A percentile compares a stretch with the other conserved stretches of the same genome.
Conservation (phyloP, 2,797 vertebrate species). For the Sphenopsis melanotis region DNA sequence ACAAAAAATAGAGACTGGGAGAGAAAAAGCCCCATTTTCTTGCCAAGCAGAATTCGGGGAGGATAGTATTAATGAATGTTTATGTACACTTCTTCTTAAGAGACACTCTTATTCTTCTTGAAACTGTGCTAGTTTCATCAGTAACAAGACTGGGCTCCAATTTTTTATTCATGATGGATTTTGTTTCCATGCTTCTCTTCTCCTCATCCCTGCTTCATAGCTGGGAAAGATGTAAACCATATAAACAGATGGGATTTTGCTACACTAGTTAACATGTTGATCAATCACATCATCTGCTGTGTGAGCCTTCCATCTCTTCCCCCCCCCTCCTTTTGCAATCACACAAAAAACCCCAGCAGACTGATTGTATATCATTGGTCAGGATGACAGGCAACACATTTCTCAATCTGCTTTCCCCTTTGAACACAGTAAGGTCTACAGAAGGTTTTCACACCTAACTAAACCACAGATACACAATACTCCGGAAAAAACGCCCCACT, state of each 20-base stretch:
- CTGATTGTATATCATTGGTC: background rate
- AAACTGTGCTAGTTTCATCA: background rate
- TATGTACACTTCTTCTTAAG: background rate
- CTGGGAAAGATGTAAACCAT: conserved; percentile 8
- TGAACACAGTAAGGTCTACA: background rate
- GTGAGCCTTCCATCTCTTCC: background rate
- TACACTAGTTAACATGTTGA: conserved; percentile 42
- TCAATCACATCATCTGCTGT: conserved; percentile 54
- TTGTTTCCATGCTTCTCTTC: conserved; percentile 24
- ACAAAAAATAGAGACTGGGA: background rate
- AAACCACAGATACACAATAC: background rate
- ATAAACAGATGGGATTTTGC: conserved; percentile 62
- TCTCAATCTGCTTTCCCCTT: background rate
- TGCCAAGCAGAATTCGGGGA: background rate
- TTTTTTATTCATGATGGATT: background rate
- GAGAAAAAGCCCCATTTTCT: background rate
- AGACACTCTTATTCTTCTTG: background rate
- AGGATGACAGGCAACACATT: background rate
- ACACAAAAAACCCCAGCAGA: background rate
- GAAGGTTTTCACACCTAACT: background rate
- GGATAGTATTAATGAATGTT: background rate
- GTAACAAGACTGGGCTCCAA: background rate
- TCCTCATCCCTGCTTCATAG: background rate
- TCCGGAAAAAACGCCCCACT: rapidly evolving
- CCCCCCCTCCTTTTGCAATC: background rate